phyloP scores from a whole-genome alignment of 2,113 vertebrate genomes.

The Laticauda colubrina region DNA sequence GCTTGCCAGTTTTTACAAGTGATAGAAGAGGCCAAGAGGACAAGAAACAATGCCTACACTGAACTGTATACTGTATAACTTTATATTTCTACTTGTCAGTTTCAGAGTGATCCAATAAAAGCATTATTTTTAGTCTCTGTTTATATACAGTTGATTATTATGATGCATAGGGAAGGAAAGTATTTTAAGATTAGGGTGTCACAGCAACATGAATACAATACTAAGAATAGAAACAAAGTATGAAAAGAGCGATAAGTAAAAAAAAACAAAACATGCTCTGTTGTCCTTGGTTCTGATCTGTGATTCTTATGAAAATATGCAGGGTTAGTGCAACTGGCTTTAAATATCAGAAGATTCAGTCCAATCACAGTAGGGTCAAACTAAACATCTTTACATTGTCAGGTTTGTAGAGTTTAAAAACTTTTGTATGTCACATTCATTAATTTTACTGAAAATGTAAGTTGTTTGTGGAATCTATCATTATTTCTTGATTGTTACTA shows the following conservation, averaged over 20 bases:
- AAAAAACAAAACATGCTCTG: background rate
- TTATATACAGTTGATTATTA: background rate
- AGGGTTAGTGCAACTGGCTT: background rate
- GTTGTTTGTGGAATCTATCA: conserved; percentile 12
- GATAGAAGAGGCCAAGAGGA: background rate
- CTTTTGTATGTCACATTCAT: conserved; percentile 25
- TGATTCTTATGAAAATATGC: background rate
- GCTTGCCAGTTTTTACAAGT: background rate
- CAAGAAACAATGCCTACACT: background rate
- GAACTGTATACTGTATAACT: background rate
- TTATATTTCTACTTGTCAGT: background rate
- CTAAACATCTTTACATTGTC: background rate
- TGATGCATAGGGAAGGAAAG: background rate
- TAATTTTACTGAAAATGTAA: conserved; percentile 31
- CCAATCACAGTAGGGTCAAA: background rate
- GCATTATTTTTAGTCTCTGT: background rate
- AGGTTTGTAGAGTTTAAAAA: background rate
- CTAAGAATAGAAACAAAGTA: background rate
- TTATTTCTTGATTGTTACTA: conserved; percentile 25
- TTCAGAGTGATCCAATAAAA: background rate
- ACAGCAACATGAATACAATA: background rate
- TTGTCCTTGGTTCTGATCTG: background rate
- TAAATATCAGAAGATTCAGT: background rate
- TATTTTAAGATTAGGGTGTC: background rate
- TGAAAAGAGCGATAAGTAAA: background rate